These are phyloP conservation scores for Cheilosia soror DNA, from an alignment of 2,888 invertebrate species.

Conservation along the genomic window DNA sequence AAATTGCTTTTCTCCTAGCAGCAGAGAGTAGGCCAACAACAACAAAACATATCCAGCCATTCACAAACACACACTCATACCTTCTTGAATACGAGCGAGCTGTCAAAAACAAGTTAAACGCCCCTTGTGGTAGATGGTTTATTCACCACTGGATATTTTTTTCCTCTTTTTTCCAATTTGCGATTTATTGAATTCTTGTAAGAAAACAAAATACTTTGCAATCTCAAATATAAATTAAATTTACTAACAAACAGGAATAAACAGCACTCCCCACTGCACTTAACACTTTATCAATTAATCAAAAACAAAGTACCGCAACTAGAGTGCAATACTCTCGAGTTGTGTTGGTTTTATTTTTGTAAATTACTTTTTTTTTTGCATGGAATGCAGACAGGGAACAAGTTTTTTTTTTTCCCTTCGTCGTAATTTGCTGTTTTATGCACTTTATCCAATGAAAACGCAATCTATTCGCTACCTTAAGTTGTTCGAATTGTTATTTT, in stretches of 20 bases:
- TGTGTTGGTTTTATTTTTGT: background rate
- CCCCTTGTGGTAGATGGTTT: slow-evolving; percentile 72
- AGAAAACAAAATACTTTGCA: slow-evolving; percentile 12
- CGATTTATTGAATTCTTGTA: slow-evolving; percentile 3
- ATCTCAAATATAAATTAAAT: background rate
- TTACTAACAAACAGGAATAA: background rate
- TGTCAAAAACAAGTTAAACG: slow-evolving; percentile 74
- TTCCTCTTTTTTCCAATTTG: slow-evolving; percentile 15
- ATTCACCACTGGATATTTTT: slow-evolving; percentile 58
- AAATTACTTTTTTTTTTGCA: slow-evolving; percentile 54
- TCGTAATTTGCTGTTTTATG: background rate
- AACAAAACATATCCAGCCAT: slow-evolving; percentile 34
- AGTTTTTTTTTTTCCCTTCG: slow-evolving; percentile 33
- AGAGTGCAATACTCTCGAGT: slow-evolving; percentile 61
- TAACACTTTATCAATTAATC: slow-evolving; percentile 26
- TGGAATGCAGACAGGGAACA: slow-evolving; percentile 64
- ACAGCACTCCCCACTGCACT: slow-evolving; percentile 16
- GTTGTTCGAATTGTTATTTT: slow-evolving; percentile 1
- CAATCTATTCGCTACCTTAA: background rate
- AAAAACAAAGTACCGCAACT: slow-evolving; percentile 62
- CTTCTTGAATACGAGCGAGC: slow-evolving; percentile 34
- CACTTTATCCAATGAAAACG: background rate
- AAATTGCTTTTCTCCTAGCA: slow-evolving; percentile 63
- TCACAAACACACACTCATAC: slow-evolving; percentile 54
- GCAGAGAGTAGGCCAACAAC: slow-evolving; percentile 46